A percentile compares a stretch with the other conserved stretches of the same genome.
Conservation (phyloP, 1,140 invertebrate genomes). For the Penaeus vannamei region DNA sequence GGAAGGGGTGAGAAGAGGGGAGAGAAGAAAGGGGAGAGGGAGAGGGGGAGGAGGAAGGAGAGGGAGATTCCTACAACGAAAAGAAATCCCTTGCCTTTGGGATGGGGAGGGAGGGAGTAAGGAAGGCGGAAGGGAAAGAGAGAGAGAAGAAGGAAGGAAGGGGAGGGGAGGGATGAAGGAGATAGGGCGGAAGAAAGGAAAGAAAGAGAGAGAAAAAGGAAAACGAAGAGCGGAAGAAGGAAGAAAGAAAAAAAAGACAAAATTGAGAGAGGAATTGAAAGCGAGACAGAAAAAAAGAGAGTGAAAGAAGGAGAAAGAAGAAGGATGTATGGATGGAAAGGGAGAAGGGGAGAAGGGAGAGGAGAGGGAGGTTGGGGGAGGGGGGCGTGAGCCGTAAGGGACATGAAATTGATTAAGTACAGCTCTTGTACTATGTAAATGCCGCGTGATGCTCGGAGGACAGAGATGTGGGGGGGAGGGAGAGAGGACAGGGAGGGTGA, state of each 20-base stretch:
- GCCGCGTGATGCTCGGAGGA: background rate
- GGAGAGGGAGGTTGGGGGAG: background rate
- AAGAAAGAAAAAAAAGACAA: background rate
- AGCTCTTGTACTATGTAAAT: too few relatives aligned
- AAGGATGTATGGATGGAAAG: background rate
- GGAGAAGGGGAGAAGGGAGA: background rate
- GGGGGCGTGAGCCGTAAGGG: background rate
- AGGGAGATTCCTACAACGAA: background rate
- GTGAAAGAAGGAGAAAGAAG: background rate
- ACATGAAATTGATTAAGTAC: slow-evolving; percentile 9
- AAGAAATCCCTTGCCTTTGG: too few relatives aligned
- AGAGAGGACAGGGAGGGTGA: background rate
- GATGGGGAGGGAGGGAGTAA: background rate
- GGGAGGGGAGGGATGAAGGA: background rate
- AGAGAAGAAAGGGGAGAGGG: slow-evolving; percentile 1
- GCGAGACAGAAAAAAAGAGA: background rate
- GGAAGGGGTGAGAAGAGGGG: background rate
- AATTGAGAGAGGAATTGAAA: background rate
- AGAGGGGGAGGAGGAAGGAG: background rate
- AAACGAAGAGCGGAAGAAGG: background rate
- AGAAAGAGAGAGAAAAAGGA: background rate
- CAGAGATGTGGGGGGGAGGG: background rate
- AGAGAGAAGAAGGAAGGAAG: background rate
- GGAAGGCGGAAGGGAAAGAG: background rate
- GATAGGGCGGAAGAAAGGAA: background rate